phyloP scores from a whole-genome alignment of 2,888 invertebrate genomes.

The Agrotis ipsilon region DNA sequence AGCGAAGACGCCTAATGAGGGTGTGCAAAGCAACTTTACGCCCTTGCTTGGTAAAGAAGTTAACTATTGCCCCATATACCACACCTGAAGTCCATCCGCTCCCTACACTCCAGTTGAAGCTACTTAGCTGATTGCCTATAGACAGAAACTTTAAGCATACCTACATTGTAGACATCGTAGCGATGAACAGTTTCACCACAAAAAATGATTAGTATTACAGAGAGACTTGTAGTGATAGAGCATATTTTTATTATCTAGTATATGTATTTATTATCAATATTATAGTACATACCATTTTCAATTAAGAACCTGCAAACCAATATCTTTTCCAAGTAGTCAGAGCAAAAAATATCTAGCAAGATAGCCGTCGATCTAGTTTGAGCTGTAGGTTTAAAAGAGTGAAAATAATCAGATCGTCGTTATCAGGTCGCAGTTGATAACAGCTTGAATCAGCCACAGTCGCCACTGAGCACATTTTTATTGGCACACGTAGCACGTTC shows the following conservation, averaged over 20 bases:
- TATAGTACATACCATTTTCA: background rate
- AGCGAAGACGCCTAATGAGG: constrained; percentile 43
- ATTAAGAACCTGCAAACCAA: background rate
- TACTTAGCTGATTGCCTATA: constrained; percentile 50
- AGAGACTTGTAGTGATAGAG: constrained; percentile 40
- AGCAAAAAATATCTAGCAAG: constrained; percentile 1
- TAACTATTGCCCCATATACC: constrained; percentile 43
- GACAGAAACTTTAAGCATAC: constrained; percentile 24
- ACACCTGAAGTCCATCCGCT: constrained; percentile 42
- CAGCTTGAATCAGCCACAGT: constrained; percentile 25
- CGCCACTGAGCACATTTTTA: constrained; percentile 28
- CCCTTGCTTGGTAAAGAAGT: constrained; percentile 59
- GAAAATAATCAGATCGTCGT: background rate
- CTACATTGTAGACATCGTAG: constrained; percentile 40
- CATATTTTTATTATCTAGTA: constrained; percentile 21
- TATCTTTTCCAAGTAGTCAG: constrained; percentile 7
- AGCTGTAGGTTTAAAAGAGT: background rate
- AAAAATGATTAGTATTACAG: constrained; percentile 17
- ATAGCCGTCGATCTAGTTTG: constrained; percentile 23
- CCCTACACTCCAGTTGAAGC: constrained; percentile 35
- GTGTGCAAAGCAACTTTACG: constrained; percentile 29
- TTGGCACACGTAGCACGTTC: constrained; percentile 45
- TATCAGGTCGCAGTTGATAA: constrained; percentile 1
- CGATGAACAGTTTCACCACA: constrained; percentile 11
- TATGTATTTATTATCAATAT: constrained; percentile 16